Evolutionary conservation across 1,140 invertebrate species (phyloP).

Genomic region (Idris sp.): DNA sequence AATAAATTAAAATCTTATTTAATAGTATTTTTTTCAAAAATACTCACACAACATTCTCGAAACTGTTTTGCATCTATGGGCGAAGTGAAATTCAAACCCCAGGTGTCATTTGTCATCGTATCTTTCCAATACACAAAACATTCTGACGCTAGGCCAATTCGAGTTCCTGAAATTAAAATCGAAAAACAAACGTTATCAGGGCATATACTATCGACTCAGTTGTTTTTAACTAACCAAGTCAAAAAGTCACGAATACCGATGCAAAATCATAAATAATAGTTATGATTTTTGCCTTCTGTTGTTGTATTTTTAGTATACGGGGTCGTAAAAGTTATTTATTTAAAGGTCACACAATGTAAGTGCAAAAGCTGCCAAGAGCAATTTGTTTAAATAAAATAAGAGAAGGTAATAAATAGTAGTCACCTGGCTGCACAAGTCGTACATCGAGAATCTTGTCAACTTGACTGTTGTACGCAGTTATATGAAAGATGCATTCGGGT

Average conservation of each 20-base stretch:
- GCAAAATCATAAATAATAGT: constrained; percentile 5
- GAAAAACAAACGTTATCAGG: constrained; percentile 1
- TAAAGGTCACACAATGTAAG: constrained; percentile 16
- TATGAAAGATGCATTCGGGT: constrained; percentile 97
- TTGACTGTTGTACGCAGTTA: constrained; percentile 98
- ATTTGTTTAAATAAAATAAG: constrained; percentile 22
- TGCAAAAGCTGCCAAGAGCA: constrained; percentile 2
- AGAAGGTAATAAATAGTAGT: constrained; percentile 10
- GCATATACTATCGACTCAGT: neutral
- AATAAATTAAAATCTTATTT: too few species aligned
- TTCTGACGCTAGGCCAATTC: constrained; percentile 97
- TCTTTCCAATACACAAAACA: constrained; percentile 99
- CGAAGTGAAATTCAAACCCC: constrained; percentile 98
- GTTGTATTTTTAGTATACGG: constrained; percentile 23
- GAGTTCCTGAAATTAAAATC: constrained; percentile 85
- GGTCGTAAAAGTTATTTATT: constrained; percentile 22
- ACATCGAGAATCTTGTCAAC: constrained; percentile 99
- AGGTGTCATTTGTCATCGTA: constrained; percentile 97
- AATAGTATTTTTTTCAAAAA: constrained; percentile 20
- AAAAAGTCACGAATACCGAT: neutral
- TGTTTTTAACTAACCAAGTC: constrained; percentile 1
- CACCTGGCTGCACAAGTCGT: constrained; percentile 96
- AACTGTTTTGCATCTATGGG: constrained; percentile 98
- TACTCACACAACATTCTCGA: constrained; percentile 97
- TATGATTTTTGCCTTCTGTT: constrained; percentile 1